Base-by-base conservation (phyloP, 2,888 invertebrate genomes). In the Cephus runcator region DNA sequence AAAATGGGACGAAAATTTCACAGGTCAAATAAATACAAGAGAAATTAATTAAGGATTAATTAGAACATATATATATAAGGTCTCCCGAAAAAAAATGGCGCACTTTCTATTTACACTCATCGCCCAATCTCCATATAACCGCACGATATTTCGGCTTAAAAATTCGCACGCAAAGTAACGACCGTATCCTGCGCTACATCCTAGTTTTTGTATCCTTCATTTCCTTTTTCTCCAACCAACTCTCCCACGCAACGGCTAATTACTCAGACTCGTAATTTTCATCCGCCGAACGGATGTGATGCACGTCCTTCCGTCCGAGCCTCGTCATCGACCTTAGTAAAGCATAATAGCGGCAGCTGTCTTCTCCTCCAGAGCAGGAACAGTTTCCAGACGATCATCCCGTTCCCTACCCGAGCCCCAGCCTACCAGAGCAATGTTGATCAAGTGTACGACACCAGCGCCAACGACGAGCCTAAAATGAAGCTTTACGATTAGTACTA, bases 331-430 rank as follows among this genome's bases (percentile, higher is more conserved):
- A 12, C 83, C 80, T 83, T 92, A 96, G 89, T 96, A 96, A 83
- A 96, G 92, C 96, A 97, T 96, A 88, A 97, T 97, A 87, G 96
- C 96, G 79, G 96, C 97, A 84, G 96, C 96, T 80, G 95, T 94
- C 91, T 96, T 96, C 90, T 96, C 96, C 87, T 96, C 96, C 77
- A 95, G 92, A 74, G 95, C 95, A 35, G 95, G 96, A 81, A 94
- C 93, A 71, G 94, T 94, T 88, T 94, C 95, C 15, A 93, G 82
- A 75, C 88, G 88, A 79, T 90, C 92, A 84, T 94, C 94, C 34
- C 94, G 92, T 0, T 92, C 93, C 87, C 96, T 95, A 73, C 94
- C 94, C 82, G 95, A 95, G 23, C 96, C 96, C 83, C 96, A 94
- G 79, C 95, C 93, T 31, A 97, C 93, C 82, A 96, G 93, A 6